Evolutionary conservation across 2,888 invertebrate species (phyloP).

Genomic region (Parnassius apollo): DNA sequence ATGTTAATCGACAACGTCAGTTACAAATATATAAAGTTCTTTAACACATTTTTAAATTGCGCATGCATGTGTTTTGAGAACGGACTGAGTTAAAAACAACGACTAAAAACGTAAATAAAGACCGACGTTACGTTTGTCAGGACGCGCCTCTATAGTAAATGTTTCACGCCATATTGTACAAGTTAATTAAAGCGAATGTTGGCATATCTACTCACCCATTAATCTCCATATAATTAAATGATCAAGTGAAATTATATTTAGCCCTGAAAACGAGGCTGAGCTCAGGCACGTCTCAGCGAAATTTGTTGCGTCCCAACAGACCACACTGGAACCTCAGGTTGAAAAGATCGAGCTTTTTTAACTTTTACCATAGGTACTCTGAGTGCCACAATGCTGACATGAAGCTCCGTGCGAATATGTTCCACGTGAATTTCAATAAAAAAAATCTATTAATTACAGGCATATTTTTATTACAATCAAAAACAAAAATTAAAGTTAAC

Average conservation of each 20-base stretch:
- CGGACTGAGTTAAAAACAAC: conserved; percentile 8
- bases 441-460: no score
- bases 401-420: no score
- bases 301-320: conserved; percentile 49
- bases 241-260: conserved; percentile 80
- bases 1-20: conserved; percentile 17
- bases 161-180: conserved; percentile 57
- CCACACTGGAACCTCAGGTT: conserved; percentile 44
- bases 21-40: conserved; percentile 19
- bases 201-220: conserved; percentile 70
- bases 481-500: no score
- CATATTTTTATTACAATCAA: no score
- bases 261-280: conserved; percentile 73
- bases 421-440: no score
- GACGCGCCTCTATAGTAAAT: conserved; percentile 47
- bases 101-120: conserved; percentile 22
- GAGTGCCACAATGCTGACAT: conserved; percentile 21
- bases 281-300: conserved; percentile 53
- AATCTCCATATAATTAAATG: conserved; percentile 80
- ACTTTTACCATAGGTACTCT: conserved; percentile 7
- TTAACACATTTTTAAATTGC: conserved; percentile 16
- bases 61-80: conserved; percentile 7
- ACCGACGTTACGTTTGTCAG: conserved; percentile 28
- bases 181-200: conserved; percentile 70
- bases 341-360: conserved; percentile 29